These are phyloP conservation scores for Oikopleura albicans DNA, from an alignment of 23 tunicate species.

Conservation along the genomic window DNA sequence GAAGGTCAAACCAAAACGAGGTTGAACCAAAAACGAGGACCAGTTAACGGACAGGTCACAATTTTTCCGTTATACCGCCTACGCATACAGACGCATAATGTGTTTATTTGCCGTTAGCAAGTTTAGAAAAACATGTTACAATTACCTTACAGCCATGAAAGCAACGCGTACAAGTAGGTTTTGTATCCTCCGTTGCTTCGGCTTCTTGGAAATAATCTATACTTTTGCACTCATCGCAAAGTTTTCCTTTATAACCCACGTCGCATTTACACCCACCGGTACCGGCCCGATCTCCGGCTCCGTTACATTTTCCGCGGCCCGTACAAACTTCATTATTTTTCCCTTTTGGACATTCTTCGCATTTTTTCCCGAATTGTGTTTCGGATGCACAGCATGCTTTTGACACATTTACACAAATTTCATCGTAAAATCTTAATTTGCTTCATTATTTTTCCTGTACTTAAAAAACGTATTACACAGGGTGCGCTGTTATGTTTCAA, in stretches of 20 bases:
- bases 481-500: too few species aligned
- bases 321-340: not conserved
- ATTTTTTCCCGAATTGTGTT: not conserved
- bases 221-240: not conserved
- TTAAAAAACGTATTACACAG: too few species aligned
- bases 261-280: not conserved
- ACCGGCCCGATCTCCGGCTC: conserved; percentile 5
- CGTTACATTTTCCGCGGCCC: conserved; percentile 2
- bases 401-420: not conserved
- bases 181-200: not conserved
- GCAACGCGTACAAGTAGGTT: not conserved
- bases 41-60: too few species aligned
- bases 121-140: too few species aligned
- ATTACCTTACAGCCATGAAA: not conserved
- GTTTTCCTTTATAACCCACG: not conserved
- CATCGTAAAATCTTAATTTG: not conserved
- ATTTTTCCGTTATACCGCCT: too few species aligned
- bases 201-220: not conserved
- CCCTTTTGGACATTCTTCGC: not conserved
- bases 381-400: not conserved
- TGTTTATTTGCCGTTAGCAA: too few species aligned
- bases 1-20: too few species aligned
- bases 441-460: too few species aligned
- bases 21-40: too few species aligned
- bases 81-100: too few species aligned